These are phyloP conservation scores for Ecdyonurus torrentis DNA, from an alignment of 2,888 invertebrate genomes.

Conservation along the genomic window DNA sequence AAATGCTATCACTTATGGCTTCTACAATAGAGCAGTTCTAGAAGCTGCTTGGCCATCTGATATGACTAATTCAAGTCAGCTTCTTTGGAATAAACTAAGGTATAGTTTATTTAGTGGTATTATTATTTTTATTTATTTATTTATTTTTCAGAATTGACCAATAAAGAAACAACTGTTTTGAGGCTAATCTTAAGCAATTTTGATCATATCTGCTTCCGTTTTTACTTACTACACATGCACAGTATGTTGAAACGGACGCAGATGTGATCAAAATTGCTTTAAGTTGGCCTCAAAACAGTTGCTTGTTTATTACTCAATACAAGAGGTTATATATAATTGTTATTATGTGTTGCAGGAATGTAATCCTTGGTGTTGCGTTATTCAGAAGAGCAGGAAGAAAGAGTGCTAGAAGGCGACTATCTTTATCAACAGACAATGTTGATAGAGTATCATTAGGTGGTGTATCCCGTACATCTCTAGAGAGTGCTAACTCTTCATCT, in stretches of 20 bases:
- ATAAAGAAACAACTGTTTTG: no score
- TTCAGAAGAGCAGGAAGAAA: slow-evolving; percentile 64
- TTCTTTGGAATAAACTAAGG: slow-evolving; percentile 86
- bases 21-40: slow-evolving; percentile 65
- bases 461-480: slow-evolving; percentile 19
- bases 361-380: slow-evolving; percentile 75
- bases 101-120: slow-evolving; percentile 12
- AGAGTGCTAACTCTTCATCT: slow-evolving; percentile 16
- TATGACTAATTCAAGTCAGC: slow-evolving; percentile 52
- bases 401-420: slow-evolving; percentile 14
- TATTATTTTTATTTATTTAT: not conserved
- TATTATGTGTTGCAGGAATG: no score
- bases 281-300: no score
- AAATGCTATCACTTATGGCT: slow-evolving; percentile 95
- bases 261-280: no score
- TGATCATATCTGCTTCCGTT: no score
- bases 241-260: no score
- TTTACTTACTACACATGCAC: no score
- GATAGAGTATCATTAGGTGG: slow-evolving; percentile 18
- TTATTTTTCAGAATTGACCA: not conserved
- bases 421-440: slow-evolving; percentile 17
- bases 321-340: no score
- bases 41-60: slow-evolving; percentile 91
- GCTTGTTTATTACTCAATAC: no score
- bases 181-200: no score